These are phyloP conservation scores for Pagrus major DNA, from an alignment of 2,113 vertebrate species.

Conservation along the genomic window DNA sequence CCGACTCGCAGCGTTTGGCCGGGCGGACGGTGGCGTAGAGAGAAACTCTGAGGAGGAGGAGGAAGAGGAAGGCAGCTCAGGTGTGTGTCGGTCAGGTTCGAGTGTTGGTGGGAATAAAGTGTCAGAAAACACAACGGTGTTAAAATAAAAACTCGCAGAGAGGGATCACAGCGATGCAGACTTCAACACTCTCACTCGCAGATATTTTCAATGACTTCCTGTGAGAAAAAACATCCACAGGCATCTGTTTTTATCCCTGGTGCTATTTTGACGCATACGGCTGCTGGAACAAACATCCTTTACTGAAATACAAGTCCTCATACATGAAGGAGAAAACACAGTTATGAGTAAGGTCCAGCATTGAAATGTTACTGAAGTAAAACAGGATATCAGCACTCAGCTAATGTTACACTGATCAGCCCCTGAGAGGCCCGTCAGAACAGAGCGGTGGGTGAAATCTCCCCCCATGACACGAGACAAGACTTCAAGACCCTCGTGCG, in stretches of 20 bases:
- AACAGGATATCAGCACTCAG: no score
- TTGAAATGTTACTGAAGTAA: no score
- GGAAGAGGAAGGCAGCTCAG: slow-evolving; percentile 35
- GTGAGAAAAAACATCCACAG: slow-evolving; percentile 31
- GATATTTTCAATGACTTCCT: slow-evolving; percentile 35
- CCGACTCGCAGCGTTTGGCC: slow-evolving; percentile 47
- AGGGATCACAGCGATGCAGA: slow-evolving; percentile 16
- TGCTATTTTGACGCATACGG: background rate
- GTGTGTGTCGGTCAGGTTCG: slow-evolving; percentile 29
- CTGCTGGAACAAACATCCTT: background rate
- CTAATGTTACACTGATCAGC: no score
- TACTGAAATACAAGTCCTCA: no score
- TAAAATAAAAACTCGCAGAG: slow-evolving; percentile 19
- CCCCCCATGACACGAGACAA: no score
- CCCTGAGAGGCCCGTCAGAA: no score
- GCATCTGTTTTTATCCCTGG: slow-evolving; percentile 22
- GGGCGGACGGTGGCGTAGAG: slow-evolving; percentile 17
- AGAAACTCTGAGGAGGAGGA: slow-evolving; percentile 20
- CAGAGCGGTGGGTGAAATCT: no score
- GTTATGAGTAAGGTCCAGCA: no score
- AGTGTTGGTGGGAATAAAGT: slow-evolving; percentile 33
- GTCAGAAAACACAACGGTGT: slow-evolving; percentile 29
- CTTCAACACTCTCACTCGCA: slow-evolving; percentile 44
- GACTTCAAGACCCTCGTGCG: no score
- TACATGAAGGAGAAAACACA: background rate